Conservation (phyloP, 2,888 invertebrate species). For the Polydrusus pterygomalis region DNA sequence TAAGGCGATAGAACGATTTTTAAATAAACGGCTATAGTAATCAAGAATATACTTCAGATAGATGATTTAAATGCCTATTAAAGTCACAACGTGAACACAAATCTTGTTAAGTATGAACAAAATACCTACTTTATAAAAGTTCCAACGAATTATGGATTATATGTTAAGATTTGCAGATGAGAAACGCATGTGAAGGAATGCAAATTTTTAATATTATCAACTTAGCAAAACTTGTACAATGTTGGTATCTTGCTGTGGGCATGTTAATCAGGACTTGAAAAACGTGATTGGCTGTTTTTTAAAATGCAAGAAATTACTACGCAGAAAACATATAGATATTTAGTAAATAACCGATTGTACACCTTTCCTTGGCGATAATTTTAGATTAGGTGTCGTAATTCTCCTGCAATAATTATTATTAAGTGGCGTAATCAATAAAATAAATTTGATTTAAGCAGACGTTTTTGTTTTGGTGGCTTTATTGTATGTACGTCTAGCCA, state of each 20-base stretch:
- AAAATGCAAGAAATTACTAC: slow-evolving; percentile 35
- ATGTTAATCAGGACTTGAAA: slow-evolving; percentile 27
- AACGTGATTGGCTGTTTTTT: slow-evolving; percentile 27
- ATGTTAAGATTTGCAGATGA: slow-evolving; percentile 17
- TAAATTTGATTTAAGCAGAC: slow-evolving; percentile 12
- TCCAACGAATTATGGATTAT: slow-evolving; percentile 6
- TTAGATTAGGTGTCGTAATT: slow-evolving; percentile 29
- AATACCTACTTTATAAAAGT: neutral
- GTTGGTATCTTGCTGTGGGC: slow-evolving; percentile 26
- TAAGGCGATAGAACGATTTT: no score
- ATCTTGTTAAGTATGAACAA: no score
- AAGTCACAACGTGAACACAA: no score
- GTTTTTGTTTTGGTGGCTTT: slow-evolving; percentile 14
- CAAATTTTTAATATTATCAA: slow-evolving; percentile 26
- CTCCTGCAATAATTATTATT: slow-evolving; percentile 16
- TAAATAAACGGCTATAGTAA: no score
- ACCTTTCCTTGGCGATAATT: slow-evolving; percentile 25
- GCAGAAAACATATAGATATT: slow-evolving; percentile 38
- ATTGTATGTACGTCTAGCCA: slow-evolving; percentile 13
- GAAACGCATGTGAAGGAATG: slow-evolving; percentile 18
- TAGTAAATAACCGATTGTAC: slow-evolving; percentile 34
- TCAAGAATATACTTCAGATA: no score
- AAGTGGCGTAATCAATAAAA: slow-evolving; percentile 23
- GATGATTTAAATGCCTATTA: no score
- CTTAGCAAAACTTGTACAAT: slow-evolving; percentile 31